Evolutionary conservation across 2,888 invertebrate species (phyloP).

Genomic region (Drosophila diplacantha): DNA sequence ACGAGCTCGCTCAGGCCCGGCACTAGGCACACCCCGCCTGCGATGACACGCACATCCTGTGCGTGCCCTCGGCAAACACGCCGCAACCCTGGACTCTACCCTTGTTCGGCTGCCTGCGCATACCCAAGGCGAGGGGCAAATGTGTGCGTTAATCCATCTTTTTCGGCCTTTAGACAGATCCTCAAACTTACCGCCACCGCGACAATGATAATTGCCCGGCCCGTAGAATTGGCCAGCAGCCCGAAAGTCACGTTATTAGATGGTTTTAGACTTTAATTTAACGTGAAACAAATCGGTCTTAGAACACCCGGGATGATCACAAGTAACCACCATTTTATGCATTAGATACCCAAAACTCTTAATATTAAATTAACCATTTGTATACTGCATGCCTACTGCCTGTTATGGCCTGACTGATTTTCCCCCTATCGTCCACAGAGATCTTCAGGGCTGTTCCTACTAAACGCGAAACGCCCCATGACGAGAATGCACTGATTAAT

Average conservation of each 20-base stretch:
- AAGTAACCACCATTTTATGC: not conserved
- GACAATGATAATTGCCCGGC: not conserved
- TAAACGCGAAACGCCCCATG: not conserved
- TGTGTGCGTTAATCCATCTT: conserved; percentile 6
- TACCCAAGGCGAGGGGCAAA: not conserved
- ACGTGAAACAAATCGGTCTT: not conserved
- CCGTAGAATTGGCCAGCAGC: conserved; percentile 15
- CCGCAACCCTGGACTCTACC: conserved; percentile 9
- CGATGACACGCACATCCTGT: conserved; percentile 38
- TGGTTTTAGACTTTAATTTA: not conserved
- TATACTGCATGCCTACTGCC: conserved; percentile 1
- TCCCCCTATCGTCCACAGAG: conserved; percentile 12
- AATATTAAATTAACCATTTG: conserved; percentile 10
- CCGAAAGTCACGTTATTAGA: conserved; percentile 2
- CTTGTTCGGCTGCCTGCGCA: conserved; percentile 10
- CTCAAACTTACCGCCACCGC: conserved; percentile 3
- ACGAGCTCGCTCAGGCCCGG: not conserved
- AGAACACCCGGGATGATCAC: not conserved
- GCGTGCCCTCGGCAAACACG: conserved; percentile 17
- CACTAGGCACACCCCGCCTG: conserved; percentile 13
- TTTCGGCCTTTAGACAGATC: not conserved
- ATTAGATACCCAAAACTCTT: not conserved
- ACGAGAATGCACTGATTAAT: conserved; percentile 16
- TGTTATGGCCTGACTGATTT: not conserved
- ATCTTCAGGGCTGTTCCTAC: not conserved